Conservation (phyloP, 1,140 invertebrate species). For the Drosophila sturtevanti region DNA sequence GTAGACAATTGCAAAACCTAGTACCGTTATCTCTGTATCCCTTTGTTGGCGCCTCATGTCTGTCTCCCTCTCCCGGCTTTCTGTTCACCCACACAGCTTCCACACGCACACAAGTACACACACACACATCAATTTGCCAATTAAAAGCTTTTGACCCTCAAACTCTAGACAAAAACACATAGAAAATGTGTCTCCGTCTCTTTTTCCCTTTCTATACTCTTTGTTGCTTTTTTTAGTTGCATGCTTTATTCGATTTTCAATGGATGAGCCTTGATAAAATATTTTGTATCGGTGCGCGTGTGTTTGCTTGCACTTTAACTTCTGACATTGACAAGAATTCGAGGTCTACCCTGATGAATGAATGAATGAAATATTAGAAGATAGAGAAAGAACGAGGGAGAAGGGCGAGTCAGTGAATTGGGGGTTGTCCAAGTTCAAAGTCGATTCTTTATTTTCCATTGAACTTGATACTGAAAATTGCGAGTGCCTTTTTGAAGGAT, state of each 20-base stretch:
- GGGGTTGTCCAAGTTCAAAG: conserved; percentile 47
- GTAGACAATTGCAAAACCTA: background rate
- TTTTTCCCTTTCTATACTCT: no score
- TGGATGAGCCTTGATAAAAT: conserved; percentile 33
- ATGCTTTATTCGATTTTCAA: conserved; percentile 38
- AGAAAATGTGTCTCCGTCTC: conserved; percentile 19
- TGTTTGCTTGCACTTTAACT: conserved; percentile 38
- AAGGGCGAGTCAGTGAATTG: background rate
- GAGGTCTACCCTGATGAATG: background rate
- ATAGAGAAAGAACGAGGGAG: background rate
- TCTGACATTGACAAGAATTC: conserved; percentile 49
- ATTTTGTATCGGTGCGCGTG: conserved; percentile 17
- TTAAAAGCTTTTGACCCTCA: conserved; percentile 65
- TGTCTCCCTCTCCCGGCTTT: conserved; percentile 16
- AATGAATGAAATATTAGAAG: conserved; percentile 12
- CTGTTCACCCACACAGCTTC: conserved; percentile 37
- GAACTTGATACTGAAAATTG: conserved; percentile 73
- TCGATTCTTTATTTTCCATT: conserved; percentile 77
- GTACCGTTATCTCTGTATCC: conserved; percentile 23
- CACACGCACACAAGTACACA: conserved; percentile 5
- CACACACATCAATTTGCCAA: conserved; percentile 60
- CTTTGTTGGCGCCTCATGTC: conserved; percentile 19
- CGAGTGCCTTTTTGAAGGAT: conserved; percentile 36
- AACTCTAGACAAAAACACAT: conserved; percentile 17
- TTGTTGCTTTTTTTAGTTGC: conserved; percentile 4